Base-by-base conservation (phyloP, 2,113 vertebrate species). In the Vidua macroura region DNA sequence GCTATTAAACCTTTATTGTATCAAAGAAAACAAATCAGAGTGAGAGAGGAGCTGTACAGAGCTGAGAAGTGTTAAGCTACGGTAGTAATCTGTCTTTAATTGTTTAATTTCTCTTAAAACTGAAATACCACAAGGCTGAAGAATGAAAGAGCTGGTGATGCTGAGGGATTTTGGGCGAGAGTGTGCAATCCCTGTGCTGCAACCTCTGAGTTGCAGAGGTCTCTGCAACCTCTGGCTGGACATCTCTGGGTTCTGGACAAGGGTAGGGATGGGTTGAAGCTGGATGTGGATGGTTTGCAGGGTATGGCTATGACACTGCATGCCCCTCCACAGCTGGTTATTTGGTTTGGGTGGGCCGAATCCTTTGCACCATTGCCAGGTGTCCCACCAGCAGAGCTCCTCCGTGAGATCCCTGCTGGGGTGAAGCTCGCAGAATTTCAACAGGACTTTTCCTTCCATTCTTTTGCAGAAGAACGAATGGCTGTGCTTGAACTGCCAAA, bases 401-500 rank as follows among this genome's bases (percentile, higher is more conserved):
- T 37, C 3, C 0, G 2, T 11, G 46, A 80, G 23, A 24, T 55
- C 64, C 48, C 58, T 11, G 23, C 62, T 44, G 52, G 18, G 20
- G 4, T 1, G 8, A 69, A 69, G 53, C 48, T 86, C 31, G 15
- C 28, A 2, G 16, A 51, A 24, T 31, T 62, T 70, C 12, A 86
- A 9, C n/a, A 10, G 17, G 8, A 17, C 58, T 79, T 90, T 31
- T 80, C 93, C 41, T 96, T 33, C 96, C 83, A 14, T 73, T 98
- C 80, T 98, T 89, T 98, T 99, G 91, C 97, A 99, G 99, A 99
- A 99, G 97, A 99, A 99, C 41, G 99, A 99, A 98, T 99, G 99
- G 99, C 98, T 99, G 55, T 99, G 99, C 96, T 98, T 99, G 98
- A 99, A 99, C 97, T 99, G 99, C 98, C 99, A 99, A 98, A 99